A percentile compares a stretch with the other conserved stretches of the same genome.
Evolutionary conservation across 2,888 invertebrate genomes (phyloP).

Genomic region (Dolomedes plantarius): DNA sequence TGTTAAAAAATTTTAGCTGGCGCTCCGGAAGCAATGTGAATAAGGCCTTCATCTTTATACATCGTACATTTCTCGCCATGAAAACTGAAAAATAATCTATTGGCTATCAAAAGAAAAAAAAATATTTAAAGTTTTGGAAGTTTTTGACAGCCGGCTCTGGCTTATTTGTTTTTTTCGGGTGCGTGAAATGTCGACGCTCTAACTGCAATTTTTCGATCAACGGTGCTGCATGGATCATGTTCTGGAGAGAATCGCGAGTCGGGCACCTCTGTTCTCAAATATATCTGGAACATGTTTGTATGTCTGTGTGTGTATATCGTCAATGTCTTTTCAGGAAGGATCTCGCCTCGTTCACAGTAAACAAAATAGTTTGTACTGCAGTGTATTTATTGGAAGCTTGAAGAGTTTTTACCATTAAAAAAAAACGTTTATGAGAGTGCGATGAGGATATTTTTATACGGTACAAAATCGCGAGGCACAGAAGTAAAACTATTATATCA

Average conservation of each 20-base stretch:
- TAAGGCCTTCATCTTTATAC: no score
- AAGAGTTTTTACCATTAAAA: constrained; percentile 25
- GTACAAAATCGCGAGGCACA: constrained; percentile 45
- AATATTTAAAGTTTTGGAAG: no score
- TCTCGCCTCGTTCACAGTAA: constrained; percentile 25
- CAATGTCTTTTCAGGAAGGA: constrained; percentile 22
- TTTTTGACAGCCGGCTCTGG: no score
- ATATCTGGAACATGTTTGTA: constrained; percentile 16
- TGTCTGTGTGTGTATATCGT: constrained; percentile 36
- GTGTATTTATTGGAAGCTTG: constrained; percentile 57
- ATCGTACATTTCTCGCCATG: no score
- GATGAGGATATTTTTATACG: constrained; percentile 66
- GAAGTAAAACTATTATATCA: constrained; percentile 35
- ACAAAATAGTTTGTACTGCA: constrained; percentile 17
- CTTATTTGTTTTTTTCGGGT: no score
- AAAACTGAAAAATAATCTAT: no score
- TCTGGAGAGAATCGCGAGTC: neutral
- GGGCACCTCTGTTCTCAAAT: neutral
- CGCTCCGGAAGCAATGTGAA: no score
- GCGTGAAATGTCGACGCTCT: neutral
- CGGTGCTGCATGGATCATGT: constrained; percentile 37
- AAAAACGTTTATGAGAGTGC: constrained; percentile 22
- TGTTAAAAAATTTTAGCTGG: no score
- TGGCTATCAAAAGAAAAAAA: no score
- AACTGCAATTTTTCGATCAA: constrained; percentile 22